Evolutionary conservation across 2,888 invertebrate species (phyloP), one percentile per base, ranked within the genome.

Genomic region (Chrysotoxum bicinctum): DNA sequence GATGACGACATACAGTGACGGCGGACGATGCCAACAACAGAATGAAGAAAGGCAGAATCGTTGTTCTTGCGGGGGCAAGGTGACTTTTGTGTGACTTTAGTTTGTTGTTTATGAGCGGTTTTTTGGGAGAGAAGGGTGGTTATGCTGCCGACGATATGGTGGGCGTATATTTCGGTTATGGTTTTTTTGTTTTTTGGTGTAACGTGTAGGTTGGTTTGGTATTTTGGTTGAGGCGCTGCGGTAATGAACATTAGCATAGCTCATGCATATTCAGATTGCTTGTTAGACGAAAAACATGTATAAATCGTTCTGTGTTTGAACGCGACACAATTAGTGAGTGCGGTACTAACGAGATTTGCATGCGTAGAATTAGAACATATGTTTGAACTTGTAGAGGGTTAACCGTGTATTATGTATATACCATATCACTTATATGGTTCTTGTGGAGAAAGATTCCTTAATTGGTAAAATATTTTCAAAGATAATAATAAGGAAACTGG

Each of bases 221-320:
- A 48, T 21, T 43, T 48, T 58, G 50, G 75, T 40, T 66, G 12
- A 35, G 16, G 66, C 43, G 37, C 32, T 50, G 60, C 48, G 32
- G 80, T 80, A 79, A 80, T 80, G 84, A 80, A 75, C 80, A 84
- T 84, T 84, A 79, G 74, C 84, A 84, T 80, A 84, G 23, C 66
- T 72, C 75, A 84, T 84, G 50, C 84, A 84, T 84, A 84, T 84
- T 79, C 84, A 84, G 45, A 37, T 58, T 66, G 64, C 56, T 80
- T 75, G 84, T 75, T 76, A 79, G 79, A 26, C 60, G 45, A 66
- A 40, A 26, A 45, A 43, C 50, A 50, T 68, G 68, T 60, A 62
- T 66, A 79, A 79, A 76, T 76, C 70, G 70, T 35, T 68, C 12
- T 37, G n/a, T 72, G 45, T 70, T 75, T 66, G 56, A 64, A 23